Conservation (phyloP, 2,113 vertebrate species). For the Nibea albiflora region DNA sequence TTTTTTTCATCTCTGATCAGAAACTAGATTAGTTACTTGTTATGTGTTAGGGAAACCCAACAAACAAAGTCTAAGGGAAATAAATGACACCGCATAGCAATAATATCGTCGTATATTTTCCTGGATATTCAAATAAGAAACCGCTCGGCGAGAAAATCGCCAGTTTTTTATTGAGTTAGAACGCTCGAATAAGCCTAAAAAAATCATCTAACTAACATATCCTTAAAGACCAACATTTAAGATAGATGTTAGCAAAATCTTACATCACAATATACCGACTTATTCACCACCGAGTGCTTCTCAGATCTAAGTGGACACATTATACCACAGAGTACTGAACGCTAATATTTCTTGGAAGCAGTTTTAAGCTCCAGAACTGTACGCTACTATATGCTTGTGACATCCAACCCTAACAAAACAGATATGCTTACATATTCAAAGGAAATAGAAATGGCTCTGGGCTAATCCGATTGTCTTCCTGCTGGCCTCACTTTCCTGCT, state of each 20-base stretch:
- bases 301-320: background rate
- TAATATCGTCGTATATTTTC: too few species aligned
- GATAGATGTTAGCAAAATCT: background rate
- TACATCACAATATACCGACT: background rate
- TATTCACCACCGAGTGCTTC: background rate
- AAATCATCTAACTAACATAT: background rate
- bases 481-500: conserved; percentile 12
- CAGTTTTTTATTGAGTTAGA: background rate
- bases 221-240: background rate
- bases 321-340: background rate
- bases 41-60: background rate
- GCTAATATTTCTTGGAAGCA: conserved; percentile 30
- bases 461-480: conserved; percentile 27
- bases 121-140: background rate
- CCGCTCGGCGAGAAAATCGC: background rate
- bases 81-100: too few species aligned
- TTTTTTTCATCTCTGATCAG: background rate
- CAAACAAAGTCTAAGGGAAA: too few species aligned
- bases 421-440: conserved; percentile 40
- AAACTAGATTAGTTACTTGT: background rate
- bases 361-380: background rate
- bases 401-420: conserved; percentile 24
- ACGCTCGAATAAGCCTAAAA: background rate
- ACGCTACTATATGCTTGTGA: conserved; percentile 1
- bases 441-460: conserved; percentile 11